phyloP scores from a whole-genome alignment of 2,113 vertebrate genomes.

The Gulo gulo region DNA sequence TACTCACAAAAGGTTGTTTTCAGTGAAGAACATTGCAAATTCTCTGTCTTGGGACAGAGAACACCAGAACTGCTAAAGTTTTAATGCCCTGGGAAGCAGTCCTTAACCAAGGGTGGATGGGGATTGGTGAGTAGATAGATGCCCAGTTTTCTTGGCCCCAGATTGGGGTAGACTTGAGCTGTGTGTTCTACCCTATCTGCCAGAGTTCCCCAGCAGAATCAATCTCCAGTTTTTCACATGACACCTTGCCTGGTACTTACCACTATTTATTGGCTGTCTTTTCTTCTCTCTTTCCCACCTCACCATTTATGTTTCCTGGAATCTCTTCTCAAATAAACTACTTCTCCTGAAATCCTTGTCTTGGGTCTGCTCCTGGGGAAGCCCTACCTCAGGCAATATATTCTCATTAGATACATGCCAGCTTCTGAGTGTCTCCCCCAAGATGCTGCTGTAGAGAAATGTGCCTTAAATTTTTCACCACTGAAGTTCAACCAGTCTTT shows the following conservation, averaged over 20 bases:
- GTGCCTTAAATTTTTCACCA: neutral
- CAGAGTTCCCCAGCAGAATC: neutral
- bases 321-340: constrained; percentile 3
- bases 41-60: neutral
- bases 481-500: neutral
- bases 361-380: neutral
- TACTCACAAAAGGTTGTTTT: neutral
- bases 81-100: neutral
- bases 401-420: neutral
- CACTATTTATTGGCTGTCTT: neutral
- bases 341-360: neutral
- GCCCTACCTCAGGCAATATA: neutral
- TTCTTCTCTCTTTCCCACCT: neutral
- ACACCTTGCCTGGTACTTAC: neutral
- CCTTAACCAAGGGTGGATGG: neutral
- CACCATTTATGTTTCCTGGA: neutral
- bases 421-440: neutral
- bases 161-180: neutral
- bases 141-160: neutral
- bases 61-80: neutral
- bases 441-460: neutral
- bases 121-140: neutral
- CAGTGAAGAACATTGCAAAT: neutral
- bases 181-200: neutral
- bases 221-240: neutral